Percentiles rank a stretch among this genome's conserved stretches.
Conservation (phyloP, 2,113 vertebrate genomes). For the Phalacrocorax carbo region DNA sequence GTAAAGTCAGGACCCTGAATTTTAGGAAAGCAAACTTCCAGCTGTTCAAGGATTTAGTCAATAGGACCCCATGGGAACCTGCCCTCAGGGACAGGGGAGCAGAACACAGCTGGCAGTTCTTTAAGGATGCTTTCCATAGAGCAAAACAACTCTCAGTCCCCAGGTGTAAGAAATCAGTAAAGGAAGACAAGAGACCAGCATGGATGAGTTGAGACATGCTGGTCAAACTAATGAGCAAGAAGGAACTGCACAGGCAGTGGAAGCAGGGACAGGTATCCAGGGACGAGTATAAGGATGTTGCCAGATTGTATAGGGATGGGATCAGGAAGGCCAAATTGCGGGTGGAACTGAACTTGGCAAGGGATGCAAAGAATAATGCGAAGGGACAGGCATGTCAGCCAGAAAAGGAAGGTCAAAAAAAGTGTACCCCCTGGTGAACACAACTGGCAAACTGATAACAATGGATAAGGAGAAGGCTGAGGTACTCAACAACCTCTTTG, state of each 20-base stretch:
- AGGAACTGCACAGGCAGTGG: background rate
- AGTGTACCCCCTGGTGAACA: background rate
- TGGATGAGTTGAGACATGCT: background rate
- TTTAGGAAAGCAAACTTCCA: background rate
- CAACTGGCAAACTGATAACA: background rate
- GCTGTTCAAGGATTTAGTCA: background rate
- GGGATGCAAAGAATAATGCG: background rate
- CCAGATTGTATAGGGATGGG: background rate
- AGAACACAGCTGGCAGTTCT: background rate
- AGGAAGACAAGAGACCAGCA: background rate
- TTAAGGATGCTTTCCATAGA: background rate
- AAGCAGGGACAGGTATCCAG: background rate
- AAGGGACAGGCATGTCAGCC: background rate
- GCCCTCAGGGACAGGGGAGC: background rate
- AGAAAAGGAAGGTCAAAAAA: background rate
- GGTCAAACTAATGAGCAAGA: background rate
- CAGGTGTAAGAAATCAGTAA: background rate
- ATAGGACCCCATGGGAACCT: background rate
- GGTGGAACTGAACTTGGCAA: background rate
- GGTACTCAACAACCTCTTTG: background rate
- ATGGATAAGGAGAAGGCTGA: background rate
- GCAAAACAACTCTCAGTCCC: background rate
- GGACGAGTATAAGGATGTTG: background rate
- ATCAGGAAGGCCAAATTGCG: background rate
- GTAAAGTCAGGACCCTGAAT: background rate